Base-by-base conservation (phyloP, 2,797 vertebrate species). In the Sebastes kiyomatsui region DNA sequence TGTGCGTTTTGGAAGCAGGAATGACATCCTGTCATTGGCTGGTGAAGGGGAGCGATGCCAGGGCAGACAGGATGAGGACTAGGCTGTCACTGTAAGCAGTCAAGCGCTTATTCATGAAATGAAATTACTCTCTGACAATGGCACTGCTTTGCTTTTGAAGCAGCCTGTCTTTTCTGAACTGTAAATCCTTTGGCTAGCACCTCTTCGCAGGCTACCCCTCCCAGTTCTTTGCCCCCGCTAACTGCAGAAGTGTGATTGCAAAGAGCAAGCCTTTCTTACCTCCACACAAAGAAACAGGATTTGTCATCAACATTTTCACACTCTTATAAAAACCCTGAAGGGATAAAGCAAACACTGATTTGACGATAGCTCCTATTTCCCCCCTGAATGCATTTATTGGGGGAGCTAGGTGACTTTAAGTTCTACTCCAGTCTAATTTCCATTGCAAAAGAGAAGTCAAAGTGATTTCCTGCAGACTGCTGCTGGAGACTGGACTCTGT, bases 121-220 rank as follows among this genome's bases (percentile, higher is more conserved):
- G 93, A 94, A 96, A 95, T 96, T 93, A 95, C 92, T 93, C 90
- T 86, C 87, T 93, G 92, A 96, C 94, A 94, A 95, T 93, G 90
- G 90, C 86, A 82, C 77, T 86, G 90, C 92, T 91, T 87, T 84
- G 89, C 93, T 94, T 94, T 92, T 92, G 90, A 95, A 94, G 91
- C 91, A 84, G 91, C 70, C 86, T 90, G 89, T 87, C 87, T 91
- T 90, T 92, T 93, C 85, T 89, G 79, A 92, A 92, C 90, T 91
- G 85, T 91, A 93, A 95, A 94, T 94, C 93, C 87, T 84, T 79
- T 88, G 84, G 80, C 87, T 80, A 55, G 83, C 79, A 82, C 81
- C 82, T 74, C 66, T 74, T 77, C 68, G 65, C 70, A 35, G 1
- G 27, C 83, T 73, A 30, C 81, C 83, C 83, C 86, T 79, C 80